A percentile compares a stretch with the other conserved stretches of the same genome.
Evolutionary conservation across 2,113 vertebrate species (phyloP).

Genomic region (Cyanoramphus novaezelandiae): DNA sequence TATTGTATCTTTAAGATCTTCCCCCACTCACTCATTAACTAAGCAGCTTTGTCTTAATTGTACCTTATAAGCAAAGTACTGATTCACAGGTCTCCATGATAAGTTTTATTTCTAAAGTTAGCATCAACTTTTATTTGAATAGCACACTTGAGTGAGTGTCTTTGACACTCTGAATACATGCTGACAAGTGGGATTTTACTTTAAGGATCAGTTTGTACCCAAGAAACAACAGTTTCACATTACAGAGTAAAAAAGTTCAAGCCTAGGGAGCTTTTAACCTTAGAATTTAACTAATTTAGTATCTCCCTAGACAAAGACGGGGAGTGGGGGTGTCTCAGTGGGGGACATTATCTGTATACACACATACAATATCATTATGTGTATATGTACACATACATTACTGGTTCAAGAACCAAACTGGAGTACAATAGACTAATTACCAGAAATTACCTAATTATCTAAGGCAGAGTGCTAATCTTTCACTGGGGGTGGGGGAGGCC

Average conservation of each 20-base stretch:
- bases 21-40: neutral
- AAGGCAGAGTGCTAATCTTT: constrained; percentile 4
- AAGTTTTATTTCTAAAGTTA: neutral
- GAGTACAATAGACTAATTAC: neutral
- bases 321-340: neutral
- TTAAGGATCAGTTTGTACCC: neutral
- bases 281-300: neutral
- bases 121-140: neutral
- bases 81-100: neutral
- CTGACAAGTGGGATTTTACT: neutral
- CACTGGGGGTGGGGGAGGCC: neutral
- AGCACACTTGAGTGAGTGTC: neutral
- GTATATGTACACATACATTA: neutral
- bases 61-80: neutral
- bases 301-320: neutral
- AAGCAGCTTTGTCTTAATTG: neutral
- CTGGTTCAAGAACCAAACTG: neutral
- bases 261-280: neutral
- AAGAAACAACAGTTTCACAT: neutral
- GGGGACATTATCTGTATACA: neutral
- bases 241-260: neutral
- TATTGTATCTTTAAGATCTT: neutral
- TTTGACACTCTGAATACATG: neutral
- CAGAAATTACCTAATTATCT: constrained; percentile 23
- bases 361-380: neutral